Evolutionary conservation across 2,888 invertebrate genomes (phyloP).

Genomic region (Seira sanloemensis): DNA sequence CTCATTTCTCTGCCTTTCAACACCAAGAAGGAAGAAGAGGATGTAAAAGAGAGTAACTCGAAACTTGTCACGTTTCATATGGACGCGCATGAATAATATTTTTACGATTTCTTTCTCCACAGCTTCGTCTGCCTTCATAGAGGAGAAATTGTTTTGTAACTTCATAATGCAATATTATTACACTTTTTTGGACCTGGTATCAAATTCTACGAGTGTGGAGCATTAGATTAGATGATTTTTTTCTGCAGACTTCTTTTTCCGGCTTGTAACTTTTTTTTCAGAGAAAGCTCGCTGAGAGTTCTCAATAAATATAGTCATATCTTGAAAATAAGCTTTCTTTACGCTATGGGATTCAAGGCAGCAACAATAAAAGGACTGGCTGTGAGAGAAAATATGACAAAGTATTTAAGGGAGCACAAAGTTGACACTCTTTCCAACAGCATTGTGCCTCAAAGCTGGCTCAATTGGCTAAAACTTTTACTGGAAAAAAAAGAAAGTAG

Average conservation of each 20-base stretch:
- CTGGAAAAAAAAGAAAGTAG: conserved; percentile 27
- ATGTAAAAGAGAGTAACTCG: conserved; percentile 10
- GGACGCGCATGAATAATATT: conserved; percentile 55
- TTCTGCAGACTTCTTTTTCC: not conserved
- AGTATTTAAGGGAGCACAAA: conserved; percentile 19
- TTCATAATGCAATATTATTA: conserved; percentile 50
- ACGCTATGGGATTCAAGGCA: too few species aligned
- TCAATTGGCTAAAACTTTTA: conserved; percentile 40
- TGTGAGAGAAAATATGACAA: too few species aligned
- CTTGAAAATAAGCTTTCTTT: too few species aligned
- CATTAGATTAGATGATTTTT: conserved; percentile 1
- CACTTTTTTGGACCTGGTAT: not conserved
- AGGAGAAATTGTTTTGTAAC: conserved; percentile 37
- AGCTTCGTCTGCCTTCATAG: not conserved
- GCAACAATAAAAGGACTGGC: not conserved
- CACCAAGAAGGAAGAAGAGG: not conserved
- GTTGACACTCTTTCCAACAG: conserved; percentile 36
- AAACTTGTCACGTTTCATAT: conserved; percentile 59
- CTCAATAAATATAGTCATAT: not conserved
- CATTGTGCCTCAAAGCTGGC: conserved; percentile 17
- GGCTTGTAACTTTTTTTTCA: not conserved
- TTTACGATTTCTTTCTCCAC: conserved; percentile 47
- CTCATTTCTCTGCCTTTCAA: not conserved
- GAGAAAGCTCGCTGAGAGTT: not conserved
- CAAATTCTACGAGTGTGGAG: not conserved